Base-by-base conservation (phyloP, 2,888 invertebrate species). In the Trypoxylon attenuatum region DNA sequence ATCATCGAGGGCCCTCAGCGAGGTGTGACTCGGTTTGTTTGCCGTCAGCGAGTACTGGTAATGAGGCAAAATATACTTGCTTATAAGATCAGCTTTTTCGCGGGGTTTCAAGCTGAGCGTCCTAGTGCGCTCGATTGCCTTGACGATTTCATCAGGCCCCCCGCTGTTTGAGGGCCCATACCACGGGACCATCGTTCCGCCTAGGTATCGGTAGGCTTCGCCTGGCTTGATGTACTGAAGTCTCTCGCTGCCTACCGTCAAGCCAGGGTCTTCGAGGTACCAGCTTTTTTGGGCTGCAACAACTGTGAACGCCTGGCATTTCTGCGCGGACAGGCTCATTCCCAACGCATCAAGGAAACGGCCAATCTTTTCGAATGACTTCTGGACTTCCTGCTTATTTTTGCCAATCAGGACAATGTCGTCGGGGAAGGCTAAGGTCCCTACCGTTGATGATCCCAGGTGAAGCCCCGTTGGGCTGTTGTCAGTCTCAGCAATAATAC, bases 361-460 rank as follows among this genome's bases (percentile, higher is more conserved):
- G 0, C 5, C 1, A 0, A 66, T 18, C 0, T 10, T 38, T 0
- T 1, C 1, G 0, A 69, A 6, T 5, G 73, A 69, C 4, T 21
- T 1, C 10, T 43, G n/a, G 0, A 72, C 68, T 5, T 51, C 53
- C 0, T 0, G 0, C 0, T 5, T 5, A 13, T 53, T 15, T 0
- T 22, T 23, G 0, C 42, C 69, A 0, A 75, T 0, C 0, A 72
- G 15, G 0, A 77, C 68, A 0, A 76, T 15, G 19, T 78, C 74
- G 41, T 78, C 77, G 0, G 77, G 73, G 6, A 77, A 78, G 0
- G 70, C 77, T 0, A 73, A n/a, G 0, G 57, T 57, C 0, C 55
- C 16, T 0, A 59, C 2, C 0, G 21, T 21, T 5, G 16, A 0
- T 8, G 1, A 45, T 3, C 21, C 16, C n/a, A 50, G n/a, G 0